Evolutionary conservation across 2,113 vertebrate genomes (phyloP).

Genomic region (Acanthisitta chloris): DNA sequence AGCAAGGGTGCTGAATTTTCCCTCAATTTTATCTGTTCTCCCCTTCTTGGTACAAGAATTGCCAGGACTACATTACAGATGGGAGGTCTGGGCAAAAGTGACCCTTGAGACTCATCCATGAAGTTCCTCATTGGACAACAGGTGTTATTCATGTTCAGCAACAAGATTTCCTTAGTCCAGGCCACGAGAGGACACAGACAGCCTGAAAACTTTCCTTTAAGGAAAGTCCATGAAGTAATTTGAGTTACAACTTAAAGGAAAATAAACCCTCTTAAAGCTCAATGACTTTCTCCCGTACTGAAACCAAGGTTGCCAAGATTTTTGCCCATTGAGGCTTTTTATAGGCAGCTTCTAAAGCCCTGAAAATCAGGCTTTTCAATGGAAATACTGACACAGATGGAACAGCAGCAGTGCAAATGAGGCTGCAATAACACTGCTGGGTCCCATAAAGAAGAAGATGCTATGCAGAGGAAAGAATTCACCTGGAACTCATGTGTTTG

Average conservation of each 20-base stretch:
- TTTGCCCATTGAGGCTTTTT: not conserved
- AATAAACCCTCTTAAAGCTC: slow-evolving; percentile 13
- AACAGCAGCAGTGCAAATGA: not conserved
- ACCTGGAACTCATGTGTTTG: not conserved
- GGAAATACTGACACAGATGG: not conserved
- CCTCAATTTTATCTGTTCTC: not conserved
- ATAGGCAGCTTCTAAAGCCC: not conserved
- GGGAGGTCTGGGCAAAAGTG: not conserved
- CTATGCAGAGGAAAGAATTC: not conserved
- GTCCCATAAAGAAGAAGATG: not conserved
- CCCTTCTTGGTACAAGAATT: not conserved
- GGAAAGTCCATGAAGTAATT: not conserved
- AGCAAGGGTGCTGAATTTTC: not conserved
- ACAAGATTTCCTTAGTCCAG: not conserved
- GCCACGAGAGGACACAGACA: not conserved
- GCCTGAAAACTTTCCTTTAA: not conserved
- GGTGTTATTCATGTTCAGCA: not conserved
- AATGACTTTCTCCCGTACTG: not conserved
- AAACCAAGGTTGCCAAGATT: not conserved
- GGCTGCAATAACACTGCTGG: not conserved
- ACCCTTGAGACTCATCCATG: not conserved
- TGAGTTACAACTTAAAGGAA: not conserved
- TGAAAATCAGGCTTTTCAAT: not conserved
- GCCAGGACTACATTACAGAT: not conserved
- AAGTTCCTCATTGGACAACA: not conserved